Base-by-base conservation (phyloP, 2,113 vertebrate genomes). In the Pogonocichla stellata region DNA sequence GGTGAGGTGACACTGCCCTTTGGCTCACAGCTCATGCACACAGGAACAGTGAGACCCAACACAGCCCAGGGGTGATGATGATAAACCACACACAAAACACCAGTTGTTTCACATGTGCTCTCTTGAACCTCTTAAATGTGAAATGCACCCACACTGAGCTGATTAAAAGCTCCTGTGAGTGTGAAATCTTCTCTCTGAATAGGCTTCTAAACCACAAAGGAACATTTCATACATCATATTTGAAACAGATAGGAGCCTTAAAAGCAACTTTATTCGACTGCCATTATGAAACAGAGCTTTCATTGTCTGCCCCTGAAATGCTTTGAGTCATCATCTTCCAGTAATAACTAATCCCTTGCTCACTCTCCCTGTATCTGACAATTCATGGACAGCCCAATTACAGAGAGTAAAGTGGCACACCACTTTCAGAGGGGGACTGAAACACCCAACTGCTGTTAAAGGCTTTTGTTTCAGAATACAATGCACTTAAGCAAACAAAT, bases 271-370 rank as follows among this genome's bases (percentile, higher is more conserved):
- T 77, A 79, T 87, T 94, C 75, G 13, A 23, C 45, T 82, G 70
- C 80, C 48, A 73, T 93, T 92, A 74, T 3, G 10, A 85, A 92
- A 95, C 84, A 95, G 82, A 92, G 83, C 65, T 90, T 80, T 89
- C 80, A 83, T 90, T 95, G 95, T 94, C 84, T 91, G 87, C 67
- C 53, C 47, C 84, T 88, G 94, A 92, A 94, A 83, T 8, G 36
- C 91, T 94, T 69, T 94, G 96, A 96, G 93, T 97, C 94, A 96
- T 94, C 92, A 70, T 82, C 92, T 84, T 75, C 71, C 93, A 75
- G 73, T 40, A 97, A 89, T 80, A 86, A 93, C 87, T 91, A 67
- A 95, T 91, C 50, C 71, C 77, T 11, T 10, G 2, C 77, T 86
- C 5, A 14, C 58, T 73, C 43, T 31, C 80, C 90, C 79, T 85